Evolutionary conservation across 2,797 vertebrate genomes (phyloP).

Genomic region (Halcyon leucocephala): DNA sequence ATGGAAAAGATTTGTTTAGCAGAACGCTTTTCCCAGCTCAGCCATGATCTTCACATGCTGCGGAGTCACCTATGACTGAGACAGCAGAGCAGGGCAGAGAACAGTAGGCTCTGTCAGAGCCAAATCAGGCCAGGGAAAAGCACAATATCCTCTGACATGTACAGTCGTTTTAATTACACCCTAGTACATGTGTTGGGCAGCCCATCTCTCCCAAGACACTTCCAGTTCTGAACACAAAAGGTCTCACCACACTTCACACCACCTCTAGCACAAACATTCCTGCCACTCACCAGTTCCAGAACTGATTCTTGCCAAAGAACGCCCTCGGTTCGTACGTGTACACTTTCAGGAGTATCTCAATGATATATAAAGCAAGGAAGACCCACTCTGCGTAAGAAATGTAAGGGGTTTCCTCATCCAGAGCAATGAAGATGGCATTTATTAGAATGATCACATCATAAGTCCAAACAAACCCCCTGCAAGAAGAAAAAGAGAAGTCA

Average conservation of each 20-base stretch:
- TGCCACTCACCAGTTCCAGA: slow-evolving; percentile 93
- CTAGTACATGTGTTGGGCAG: not conserved
- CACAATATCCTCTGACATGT: not conserved
- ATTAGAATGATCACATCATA: slow-evolving; percentile 91
- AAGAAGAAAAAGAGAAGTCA: not conserved
- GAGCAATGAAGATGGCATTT: slow-evolving; percentile 92
- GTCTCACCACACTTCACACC: not conserved
- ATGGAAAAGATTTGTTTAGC: not conserved
- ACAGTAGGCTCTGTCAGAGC: not conserved
- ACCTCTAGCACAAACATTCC: not conserved
- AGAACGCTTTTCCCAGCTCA: not conserved
- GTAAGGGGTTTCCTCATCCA: slow-evolving; percentile 88
- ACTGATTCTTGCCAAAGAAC: slow-evolving; percentile 88
- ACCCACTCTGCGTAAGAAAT: slow-evolving; percentile 89
- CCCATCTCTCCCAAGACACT: not conserved
- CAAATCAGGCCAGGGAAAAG: not conserved
- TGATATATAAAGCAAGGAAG: slow-evolving; percentile 88
- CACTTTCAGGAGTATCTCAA: slow-evolving; percentile 92
- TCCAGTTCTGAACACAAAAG: not conserved
- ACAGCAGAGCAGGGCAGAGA: not conserved
- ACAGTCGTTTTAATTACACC: not conserved
- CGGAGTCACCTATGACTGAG: not conserved
- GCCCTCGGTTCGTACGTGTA: slow-evolving; percentile 88
- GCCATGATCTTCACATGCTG: not conserved
- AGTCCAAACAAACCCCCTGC: slow-evolving; percentile 87